Percentiles rank a stretch among this genome's conserved stretches.
Evolutionary conservation across 2,113 vertebrate genomes (phyloP).

Genomic region (Ochotona curzoniae): DNA sequence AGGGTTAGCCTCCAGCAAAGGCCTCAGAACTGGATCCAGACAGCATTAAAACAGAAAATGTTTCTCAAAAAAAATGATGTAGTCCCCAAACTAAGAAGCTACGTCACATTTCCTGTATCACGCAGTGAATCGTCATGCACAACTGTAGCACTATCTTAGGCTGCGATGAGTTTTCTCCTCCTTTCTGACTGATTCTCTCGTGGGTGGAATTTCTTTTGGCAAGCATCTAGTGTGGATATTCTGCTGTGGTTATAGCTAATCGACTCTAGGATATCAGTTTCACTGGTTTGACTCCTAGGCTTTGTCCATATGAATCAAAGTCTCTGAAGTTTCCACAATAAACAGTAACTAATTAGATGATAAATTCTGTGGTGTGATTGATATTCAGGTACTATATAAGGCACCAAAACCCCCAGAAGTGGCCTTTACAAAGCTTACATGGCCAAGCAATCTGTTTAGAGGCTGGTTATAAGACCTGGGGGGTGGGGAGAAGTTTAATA

Average conservation of each 20-base stretch:
- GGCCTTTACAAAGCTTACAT: background rate
- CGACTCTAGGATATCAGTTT: background rate
- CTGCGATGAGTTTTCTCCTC: background rate
- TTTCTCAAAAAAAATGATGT: no score
- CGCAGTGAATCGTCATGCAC: background rate
- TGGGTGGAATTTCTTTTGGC: background rate
- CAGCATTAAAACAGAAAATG: background rate
- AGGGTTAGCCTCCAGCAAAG: background rate
- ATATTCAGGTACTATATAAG: background rate
- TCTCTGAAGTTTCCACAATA: background rate
- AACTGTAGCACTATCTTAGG: background rate
- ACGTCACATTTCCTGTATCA: background rate
- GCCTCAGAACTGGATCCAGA: background rate
- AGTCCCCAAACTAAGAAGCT: background rate
- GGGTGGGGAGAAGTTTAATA: background rate
- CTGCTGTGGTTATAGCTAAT: background rate
- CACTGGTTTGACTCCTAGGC: background rate
- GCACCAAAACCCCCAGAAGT: background rate
- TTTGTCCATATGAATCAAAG: background rate
- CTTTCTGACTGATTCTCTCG: background rate
- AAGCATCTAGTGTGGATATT: background rate
- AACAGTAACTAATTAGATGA: slow-evolving; percentile 4
- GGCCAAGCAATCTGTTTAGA: background rate
- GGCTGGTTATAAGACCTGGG: background rate
- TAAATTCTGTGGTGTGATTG: background rate